phyloP scores from a whole-genome alignment of 2,888 invertebrate genomes.

The Tipula helvola region DNA sequence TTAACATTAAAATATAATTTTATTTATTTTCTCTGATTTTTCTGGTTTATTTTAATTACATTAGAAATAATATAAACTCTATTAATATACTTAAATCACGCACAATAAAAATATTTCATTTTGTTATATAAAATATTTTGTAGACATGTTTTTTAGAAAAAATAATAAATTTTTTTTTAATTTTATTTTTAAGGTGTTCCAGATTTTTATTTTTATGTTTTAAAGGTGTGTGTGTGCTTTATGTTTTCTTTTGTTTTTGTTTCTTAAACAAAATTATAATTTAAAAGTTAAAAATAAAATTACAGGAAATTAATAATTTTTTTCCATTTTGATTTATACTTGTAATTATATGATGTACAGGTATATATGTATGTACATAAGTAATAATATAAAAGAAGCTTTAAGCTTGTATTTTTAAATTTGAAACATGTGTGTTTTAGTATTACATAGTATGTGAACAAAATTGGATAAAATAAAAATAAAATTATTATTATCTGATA shows the following conservation, averaged over 20 bases:
- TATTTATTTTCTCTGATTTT: not conserved
- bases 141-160: not conserved
- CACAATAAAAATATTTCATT: not conserved
- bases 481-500: not conserved
- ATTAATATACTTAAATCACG: slow-evolving; percentile 7
- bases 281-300: not conserved
- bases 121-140: not conserved
- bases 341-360: not conserved
- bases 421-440: not conserved
- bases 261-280: not conserved
- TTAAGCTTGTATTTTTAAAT: not conserved
- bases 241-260: not conserved
- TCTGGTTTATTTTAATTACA: not conserved
- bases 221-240: not conserved
- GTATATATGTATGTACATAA: no score
- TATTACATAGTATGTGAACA: not conserved
- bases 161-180: not conserved
- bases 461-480: not conserved
- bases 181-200: slow-evolving; percentile 6
- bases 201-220: not conserved
- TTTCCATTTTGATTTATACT: not conserved
- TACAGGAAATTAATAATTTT: not conserved
- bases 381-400: not conserved
- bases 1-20: not conserved
- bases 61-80: not conserved